Evolutionary conservation across 2,888 invertebrate species (phyloP).

Genomic region (Subacronicta megacephala): DNA sequence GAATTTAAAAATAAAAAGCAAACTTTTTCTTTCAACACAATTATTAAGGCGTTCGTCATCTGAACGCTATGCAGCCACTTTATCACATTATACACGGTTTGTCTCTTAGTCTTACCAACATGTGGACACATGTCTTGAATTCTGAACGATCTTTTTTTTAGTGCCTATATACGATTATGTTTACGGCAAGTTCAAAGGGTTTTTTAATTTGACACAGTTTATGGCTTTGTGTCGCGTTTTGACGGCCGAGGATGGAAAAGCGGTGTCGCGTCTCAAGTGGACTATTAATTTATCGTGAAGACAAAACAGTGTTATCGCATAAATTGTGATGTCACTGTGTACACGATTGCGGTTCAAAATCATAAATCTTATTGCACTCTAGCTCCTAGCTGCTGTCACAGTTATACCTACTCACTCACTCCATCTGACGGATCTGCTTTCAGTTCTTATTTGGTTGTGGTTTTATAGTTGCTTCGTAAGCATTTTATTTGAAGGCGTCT

Average conservation of each 20-base stretch:
- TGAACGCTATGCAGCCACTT: conserved; percentile 63
- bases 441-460: conserved; percentile 16
- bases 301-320: conserved; percentile 57
- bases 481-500: neutral
- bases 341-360: conserved; percentile 39
- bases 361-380: conserved; percentile 52
- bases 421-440: conserved; percentile 30
- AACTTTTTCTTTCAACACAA: conserved; percentile 61
- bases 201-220: conserved; percentile 87
- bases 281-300: conserved; percentile 55
- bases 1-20: conserved; percentile 59
- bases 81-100: conserved; percentile 84
- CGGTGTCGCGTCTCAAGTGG: conserved; percentile 61
- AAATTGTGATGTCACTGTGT: conserved; percentile 51
- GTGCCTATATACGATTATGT: conserved; percentile 75
- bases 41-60: conserved; percentile 59
- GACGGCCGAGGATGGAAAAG: conserved; percentile 71
- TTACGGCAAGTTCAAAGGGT: conserved; percentile 84
- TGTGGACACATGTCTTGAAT: conserved; percentile 86
- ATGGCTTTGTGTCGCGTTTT: conserved; percentile 75
- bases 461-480: conserved; percentile 19
- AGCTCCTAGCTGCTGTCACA: conserved; percentile 37
- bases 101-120: conserved; percentile 73
- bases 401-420: conserved; percentile 40
- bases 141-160: conserved; percentile 79